A percentile compares a stretch with the other conserved stretches of the same genome.
These are phyloP conservation scores for Ceratina calcarata DNA, from an alignment of 1,140 invertebrate genomes.

Conservation along the genomic window DNA sequence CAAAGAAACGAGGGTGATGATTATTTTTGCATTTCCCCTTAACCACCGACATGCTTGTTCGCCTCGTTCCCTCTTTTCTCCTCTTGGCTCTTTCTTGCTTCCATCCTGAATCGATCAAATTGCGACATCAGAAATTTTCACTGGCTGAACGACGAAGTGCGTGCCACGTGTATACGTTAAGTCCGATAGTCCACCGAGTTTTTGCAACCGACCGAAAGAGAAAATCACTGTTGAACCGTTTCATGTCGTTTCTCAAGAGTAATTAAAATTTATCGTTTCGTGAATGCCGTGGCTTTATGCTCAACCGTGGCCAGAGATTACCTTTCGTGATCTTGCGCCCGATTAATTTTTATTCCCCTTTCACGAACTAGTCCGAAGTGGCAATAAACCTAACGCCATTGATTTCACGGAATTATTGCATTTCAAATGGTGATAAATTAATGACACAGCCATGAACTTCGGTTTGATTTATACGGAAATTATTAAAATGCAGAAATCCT, in stretches of 20 bases:
- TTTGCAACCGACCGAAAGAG: slow-evolving; percentile 9
- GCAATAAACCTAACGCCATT: background rate
- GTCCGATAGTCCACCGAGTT: slow-evolving; percentile 34
- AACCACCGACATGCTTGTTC: slow-evolving; percentile 21
- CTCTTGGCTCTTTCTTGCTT: slow-evolving; percentile 8
- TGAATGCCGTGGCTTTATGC: background rate
- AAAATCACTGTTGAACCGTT: slow-evolving; percentile 6
- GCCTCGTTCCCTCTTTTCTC: background rate
- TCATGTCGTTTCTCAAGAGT: background rate
- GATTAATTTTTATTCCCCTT: slow-evolving; percentile 14
- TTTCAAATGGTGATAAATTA: background rate
- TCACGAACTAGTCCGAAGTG: background rate
- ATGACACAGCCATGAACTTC: background rate
- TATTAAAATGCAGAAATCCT: background rate
- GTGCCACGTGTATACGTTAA: background rate
- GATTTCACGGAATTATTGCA: background rate
- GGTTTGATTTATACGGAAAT: background rate
- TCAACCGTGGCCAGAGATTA: background rate
- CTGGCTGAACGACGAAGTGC: background rate
- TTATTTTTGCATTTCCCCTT: slow-evolving; percentile 60
- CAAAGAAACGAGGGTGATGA: slow-evolving; percentile 48
- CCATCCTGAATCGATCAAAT: slow-evolving; percentile 18
- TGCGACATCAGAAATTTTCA: slow-evolving; percentile 2
- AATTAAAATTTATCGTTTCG: slow-evolving; percentile 40
- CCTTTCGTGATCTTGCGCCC: background rate